Evolutionary conservation across 2,888 invertebrate species (phyloP).

Genomic region (Galerucella pusilla): DNA sequence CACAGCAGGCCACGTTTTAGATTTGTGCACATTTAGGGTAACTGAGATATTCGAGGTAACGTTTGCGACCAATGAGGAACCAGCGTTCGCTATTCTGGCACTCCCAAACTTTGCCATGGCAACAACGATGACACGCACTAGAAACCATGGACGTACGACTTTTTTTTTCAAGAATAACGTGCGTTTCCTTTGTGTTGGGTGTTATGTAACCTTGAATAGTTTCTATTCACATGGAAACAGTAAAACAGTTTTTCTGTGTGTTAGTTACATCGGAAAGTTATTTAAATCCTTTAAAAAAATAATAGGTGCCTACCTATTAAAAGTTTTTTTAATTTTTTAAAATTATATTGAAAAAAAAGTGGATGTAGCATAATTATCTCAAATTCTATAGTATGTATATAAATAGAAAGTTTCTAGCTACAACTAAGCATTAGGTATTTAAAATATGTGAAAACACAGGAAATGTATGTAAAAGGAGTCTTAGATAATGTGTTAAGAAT

Average conservation of each 20-base stretch:
- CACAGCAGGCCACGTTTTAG: slow-evolving; percentile 48
- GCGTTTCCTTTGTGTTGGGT: slow-evolving; percentile 7
- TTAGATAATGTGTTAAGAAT: no score
- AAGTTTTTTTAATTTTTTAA: no score
- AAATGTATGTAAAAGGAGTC: no score
- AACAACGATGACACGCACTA: slow-evolving; percentile 55
- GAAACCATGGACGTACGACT: slow-evolving; percentile 35
- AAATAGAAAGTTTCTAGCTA: no score
- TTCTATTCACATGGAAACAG: neutral
- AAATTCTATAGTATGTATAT: no score
- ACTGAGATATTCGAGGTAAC: slow-evolving; percentile 46
- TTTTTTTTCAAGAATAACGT: slow-evolving; percentile 7
- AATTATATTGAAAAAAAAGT: no score
- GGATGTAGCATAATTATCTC: no score
- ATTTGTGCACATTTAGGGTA: slow-evolving; percentile 51
- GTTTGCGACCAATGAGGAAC: slow-evolving; percentile 51
- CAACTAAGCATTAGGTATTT: no score
- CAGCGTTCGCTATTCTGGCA: slow-evolving; percentile 54
- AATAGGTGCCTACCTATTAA: no score
- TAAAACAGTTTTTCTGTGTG: neutral
- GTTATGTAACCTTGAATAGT: slow-evolving; percentile 17
- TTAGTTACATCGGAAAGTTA: neutral
- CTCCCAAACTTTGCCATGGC: slow-evolving; percentile 58
- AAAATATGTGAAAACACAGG: no score
- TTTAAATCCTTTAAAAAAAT: neutral